These are phyloP conservation scores for Cataglyphis cursor DNA, from an alignment of 2,888 invertebrate genomes.

Conservation along the genomic window DNA sequence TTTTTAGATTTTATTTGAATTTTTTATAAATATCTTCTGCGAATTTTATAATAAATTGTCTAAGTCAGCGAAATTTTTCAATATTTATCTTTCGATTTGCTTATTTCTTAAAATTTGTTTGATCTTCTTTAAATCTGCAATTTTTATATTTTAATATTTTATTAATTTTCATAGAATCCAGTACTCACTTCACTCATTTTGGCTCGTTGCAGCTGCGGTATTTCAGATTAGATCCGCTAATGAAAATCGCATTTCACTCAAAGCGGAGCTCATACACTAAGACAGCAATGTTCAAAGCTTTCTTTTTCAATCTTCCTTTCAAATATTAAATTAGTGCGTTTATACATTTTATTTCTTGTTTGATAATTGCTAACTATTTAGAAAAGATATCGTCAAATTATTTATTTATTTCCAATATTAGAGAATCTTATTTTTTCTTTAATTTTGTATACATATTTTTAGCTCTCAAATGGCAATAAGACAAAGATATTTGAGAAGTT, in stretches of 20 bases:
- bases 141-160: background rate
- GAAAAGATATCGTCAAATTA: background rate
- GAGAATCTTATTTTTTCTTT: background rate
- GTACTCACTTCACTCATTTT: conserved; percentile 18
- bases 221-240: conserved; percentile 34
- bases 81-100: background rate
- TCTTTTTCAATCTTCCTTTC: conserved; percentile 17
- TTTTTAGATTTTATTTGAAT: background rate
- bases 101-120: background rate
- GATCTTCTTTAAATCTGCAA: background rate
- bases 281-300: conserved; percentile 22
- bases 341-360: conserved; percentile 4
- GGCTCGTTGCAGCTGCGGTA: conserved; percentile 31
- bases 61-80: conserved; percentile 13
- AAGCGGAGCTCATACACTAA: conserved; percentile 2
- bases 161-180: conserved; percentile 30
- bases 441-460: conserved; percentile 5
- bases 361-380: background rate
- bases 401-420: background rate
- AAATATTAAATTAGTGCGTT: background rate
- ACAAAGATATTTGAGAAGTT: background rate
- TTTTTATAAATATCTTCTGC: background rate
- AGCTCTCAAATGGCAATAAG: background rate
- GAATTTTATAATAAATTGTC: background rate
- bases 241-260: conserved; percentile 32